Conservation (phyloP, 2,888 invertebrate species). For the Ellobium chinense region DNA sequence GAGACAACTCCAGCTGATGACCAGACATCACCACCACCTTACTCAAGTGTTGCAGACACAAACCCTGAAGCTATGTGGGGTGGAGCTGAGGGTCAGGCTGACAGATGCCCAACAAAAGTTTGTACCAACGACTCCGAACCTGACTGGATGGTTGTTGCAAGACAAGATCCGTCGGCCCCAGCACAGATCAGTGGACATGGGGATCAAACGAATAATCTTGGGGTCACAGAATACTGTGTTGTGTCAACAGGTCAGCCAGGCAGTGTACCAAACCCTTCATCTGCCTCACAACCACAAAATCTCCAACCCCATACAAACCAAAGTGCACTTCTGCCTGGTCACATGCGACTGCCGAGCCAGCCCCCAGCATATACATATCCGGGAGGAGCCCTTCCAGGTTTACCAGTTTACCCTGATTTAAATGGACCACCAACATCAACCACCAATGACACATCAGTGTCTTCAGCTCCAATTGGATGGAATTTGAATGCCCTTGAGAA, state of each 20-base stretch:
- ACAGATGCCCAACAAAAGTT: background rate
- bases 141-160: conserved; percentile 32
- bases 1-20: background rate
- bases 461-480: conserved; percentile 13
- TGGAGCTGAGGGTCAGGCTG: too few relatives aligned
- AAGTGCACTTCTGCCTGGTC: background rate
- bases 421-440: background rate
- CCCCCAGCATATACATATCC: conserved; percentile 1
- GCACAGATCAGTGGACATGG: background rate
- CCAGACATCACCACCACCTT: background rate
- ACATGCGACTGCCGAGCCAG: background rate
- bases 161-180: conserved; percentile 9
- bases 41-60: conserved; percentile 16
- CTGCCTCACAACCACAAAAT: background rate
- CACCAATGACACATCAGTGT: background rate
- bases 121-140: conserved; percentile 30
- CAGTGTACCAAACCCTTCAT: background rate
- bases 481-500: background rate
- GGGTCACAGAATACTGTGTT: background rate
- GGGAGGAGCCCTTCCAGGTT: background rate
- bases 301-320: background rate
- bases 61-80: conserved; percentile 1
- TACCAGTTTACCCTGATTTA: conserved; percentile 2
- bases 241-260: background rate
- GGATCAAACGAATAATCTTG: background rate